Percentiles rank a stretch among this genome's conserved stretches.
Conservation (phyloP, 2,797 vertebrate genomes). For the Characodon lateralis region DNA sequence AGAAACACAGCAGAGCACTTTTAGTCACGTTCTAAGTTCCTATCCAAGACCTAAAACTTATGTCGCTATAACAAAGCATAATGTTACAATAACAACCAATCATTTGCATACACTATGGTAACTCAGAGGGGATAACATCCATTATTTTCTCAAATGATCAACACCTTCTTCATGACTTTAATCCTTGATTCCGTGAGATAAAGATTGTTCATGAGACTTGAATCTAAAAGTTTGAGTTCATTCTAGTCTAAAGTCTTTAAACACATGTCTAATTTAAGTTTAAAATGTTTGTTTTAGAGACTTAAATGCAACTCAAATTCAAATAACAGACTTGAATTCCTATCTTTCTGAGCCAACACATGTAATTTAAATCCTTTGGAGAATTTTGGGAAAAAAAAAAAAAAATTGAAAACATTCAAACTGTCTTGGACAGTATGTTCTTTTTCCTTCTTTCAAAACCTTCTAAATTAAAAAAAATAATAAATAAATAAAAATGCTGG, state of each 20-base stretch:
- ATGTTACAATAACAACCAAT: background rate
- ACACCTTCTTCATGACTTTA: background rate
- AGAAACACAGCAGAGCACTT: too few species aligned
- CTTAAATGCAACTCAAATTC: too few species aligned
- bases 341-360: background rate
- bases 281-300: too few species aligned
- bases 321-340: background rate
- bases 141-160: too few species aligned
- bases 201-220: too few species aligned
- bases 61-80: background rate
- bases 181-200: background rate
- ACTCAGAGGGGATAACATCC: too few species aligned
- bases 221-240: too few species aligned
- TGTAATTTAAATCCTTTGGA: background rate
- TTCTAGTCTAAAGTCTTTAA: too few species aligned
- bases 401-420: too few species aligned
- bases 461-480: background rate
- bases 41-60: background rate
- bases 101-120: background rate
- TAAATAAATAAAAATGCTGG: background rate
- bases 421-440: background rate
- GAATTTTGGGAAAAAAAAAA: background rate
- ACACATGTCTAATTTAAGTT: too few species aligned
- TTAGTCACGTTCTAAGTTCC: background rate
- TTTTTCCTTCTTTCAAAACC: background rate